Conservation (phyloP, 2,888 invertebrate species). For the Hoplodrina ambigua region DNA sequence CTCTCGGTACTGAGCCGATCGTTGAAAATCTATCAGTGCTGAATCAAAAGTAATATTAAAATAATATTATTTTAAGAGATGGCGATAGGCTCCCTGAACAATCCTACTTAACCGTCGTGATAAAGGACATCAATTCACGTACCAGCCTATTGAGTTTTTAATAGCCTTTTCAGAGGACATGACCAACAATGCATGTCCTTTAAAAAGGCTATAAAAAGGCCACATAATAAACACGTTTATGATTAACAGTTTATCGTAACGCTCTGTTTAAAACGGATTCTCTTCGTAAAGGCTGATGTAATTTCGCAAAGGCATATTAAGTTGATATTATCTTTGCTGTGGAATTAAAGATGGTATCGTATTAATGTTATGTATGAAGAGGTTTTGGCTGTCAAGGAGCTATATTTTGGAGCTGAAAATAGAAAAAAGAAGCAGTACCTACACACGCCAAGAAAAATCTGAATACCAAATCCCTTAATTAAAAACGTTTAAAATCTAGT, state of each 20-base stretch:
- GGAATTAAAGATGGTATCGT: conserved; percentile 48
- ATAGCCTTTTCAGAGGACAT: conserved; percentile 18
- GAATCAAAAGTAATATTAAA: no score
- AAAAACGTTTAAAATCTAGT: no score
- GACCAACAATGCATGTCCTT: conserved; percentile 21
- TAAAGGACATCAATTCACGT: conserved; percentile 5
- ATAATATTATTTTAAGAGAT: no score
- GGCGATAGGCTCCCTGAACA: background rate
- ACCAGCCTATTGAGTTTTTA: conserved; percentile 19
- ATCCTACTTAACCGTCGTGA: background rate
- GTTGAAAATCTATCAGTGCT: no score
- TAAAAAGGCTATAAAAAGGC: conserved; percentile 40
- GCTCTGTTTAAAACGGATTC: conserved; percentile 49
- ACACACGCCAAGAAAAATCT: no score
- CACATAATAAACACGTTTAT: conserved; percentile 14
- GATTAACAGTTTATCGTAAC: conserved; percentile 53
- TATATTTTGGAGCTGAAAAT: background rate
- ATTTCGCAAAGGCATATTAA: conserved; percentile 35
- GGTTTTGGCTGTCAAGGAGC: background rate
- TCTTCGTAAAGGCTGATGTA: conserved; percentile 16
- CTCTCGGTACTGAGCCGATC: no score
- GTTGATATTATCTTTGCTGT: conserved; percentile 33
- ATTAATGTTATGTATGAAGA: conserved; percentile 4
- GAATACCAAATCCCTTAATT: no score
- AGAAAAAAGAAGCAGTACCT: background rate